Conservation (phyloP, 2,113 vertebrate genomes). For the Pagrus major region DNA sequence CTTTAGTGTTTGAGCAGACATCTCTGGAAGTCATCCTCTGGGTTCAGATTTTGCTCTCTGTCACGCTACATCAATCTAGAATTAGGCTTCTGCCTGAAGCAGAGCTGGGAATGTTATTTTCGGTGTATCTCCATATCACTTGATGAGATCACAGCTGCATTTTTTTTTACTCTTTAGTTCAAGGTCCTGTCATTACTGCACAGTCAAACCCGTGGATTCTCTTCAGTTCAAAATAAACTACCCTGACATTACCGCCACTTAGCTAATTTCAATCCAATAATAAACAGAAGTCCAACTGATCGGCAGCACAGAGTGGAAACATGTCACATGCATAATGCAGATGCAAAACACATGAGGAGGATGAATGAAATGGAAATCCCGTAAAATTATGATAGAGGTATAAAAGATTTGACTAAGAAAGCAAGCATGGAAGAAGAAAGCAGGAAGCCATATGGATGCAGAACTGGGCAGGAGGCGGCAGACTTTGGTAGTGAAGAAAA, state of each 20-base stretch:
- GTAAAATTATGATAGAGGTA: not conserved
- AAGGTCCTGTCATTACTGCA: not conserved
- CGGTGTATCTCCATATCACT: conserved; percentile 7
- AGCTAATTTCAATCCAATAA: not conserved
- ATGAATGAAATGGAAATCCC: not conserved
- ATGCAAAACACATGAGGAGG: conserved; percentile 10
- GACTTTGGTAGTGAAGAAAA: not conserved
- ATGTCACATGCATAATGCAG: not conserved
- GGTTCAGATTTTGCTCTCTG: conserved; percentile 9
- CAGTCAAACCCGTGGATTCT: not conserved
- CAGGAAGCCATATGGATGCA: not conserved
- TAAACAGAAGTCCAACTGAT: not conserved
- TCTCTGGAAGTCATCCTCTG: conserved; percentile 43
- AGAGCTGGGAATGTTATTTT: conserved; percentile 25
- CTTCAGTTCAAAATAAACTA: conserved; percentile 17
- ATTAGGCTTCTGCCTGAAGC: not conserved
- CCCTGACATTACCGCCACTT: not conserved
- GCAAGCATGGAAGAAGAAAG: not conserved
- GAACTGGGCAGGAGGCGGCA: not conserved
- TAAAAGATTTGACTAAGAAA: not conserved
- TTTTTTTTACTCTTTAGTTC: not conserved
- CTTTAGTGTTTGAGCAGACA: conserved; percentile 47
- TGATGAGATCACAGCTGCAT: conserved; percentile 14
- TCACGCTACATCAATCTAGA: conserved; percentile 29
- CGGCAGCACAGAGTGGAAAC: not conserved